Evolutionary conservation across 1,140 invertebrate genomes (phyloP).

Genomic region (Drosophila lacteicornis): DNA sequence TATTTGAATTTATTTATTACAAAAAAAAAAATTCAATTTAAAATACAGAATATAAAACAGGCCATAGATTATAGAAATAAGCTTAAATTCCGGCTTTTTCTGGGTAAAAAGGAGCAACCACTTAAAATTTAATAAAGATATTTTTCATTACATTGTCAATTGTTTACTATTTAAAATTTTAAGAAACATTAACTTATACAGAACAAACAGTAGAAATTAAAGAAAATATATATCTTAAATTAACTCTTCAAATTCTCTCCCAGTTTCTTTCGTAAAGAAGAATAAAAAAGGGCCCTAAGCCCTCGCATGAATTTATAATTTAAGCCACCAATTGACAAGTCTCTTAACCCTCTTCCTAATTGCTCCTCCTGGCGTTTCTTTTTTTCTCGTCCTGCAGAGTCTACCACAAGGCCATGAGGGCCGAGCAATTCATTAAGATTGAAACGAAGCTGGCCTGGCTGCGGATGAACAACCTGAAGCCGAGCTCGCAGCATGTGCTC

Average conservation of each 20-base stretch:
- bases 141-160: too few species aligned
- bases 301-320: neutral
- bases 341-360: constrained; percentile 1
- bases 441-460: constrained; percentile 89
- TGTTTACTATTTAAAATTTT: too few species aligned
- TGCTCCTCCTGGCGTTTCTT: neutral
- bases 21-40: neutral
- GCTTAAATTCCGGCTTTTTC: too few species aligned
- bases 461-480: constrained; percentile 88
- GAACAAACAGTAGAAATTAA: too few species aligned
- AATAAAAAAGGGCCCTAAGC: neutral
- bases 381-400: constrained; percentile 85
- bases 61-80: neutral
- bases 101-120: too few species aligned
- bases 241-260: too few species aligned
- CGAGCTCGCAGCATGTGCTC: constrained; percentile 92
- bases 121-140: too few species aligned
- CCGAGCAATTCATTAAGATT: constrained; percentile 87
- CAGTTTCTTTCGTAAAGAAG: neutral
- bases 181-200: too few species aligned
- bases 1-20: neutral
- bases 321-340: constrained; percentile 2
- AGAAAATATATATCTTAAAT: too few species aligned
- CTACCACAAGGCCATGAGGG: constrained; percentile 88
- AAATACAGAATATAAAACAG: too few species aligned